Evolutionary conservation across 2,113 vertebrate genomes (phyloP).

Genomic region (Bambusicola thoracicus): DNA sequence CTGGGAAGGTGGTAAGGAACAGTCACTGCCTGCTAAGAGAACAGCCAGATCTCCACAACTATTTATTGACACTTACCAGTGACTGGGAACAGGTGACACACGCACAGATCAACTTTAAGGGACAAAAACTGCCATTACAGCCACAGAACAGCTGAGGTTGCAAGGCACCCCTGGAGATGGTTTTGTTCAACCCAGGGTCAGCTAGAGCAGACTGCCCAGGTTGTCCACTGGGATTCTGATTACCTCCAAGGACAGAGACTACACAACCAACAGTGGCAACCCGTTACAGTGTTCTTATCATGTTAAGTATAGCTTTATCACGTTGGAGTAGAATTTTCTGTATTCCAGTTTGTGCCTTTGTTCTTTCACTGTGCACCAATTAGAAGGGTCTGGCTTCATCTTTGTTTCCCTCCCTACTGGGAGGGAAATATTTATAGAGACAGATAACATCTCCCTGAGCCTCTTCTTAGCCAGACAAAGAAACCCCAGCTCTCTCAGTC

Average conservation of each 20-base stretch:
- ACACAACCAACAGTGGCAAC: not conserved
- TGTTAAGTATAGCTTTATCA: not conserved
- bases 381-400: not conserved
- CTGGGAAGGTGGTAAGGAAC: not conserved
- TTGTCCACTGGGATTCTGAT: not conserved
- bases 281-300: not conserved
- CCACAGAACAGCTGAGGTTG: not conserved
- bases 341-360: not conserved
- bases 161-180: not conserved
- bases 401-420: not conserved
- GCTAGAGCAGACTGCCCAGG: not conserved
- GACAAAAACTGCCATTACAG: not conserved
- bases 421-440: not conserved
- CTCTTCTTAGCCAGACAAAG: not conserved
- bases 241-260: not conserved
- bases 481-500: not conserved
- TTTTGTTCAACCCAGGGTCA: not conserved
- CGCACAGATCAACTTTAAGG: not conserved
- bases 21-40: not conserved
- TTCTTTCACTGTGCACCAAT: not conserved
- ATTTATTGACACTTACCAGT: accelerated
- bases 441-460: not conserved
- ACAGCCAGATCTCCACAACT: not conserved
- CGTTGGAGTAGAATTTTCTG: not conserved
- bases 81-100: not conserved